These are phyloP conservation scores for Drosophila subsilvestris DNA, from an alignment of 2,888 invertebrate species.

Conservation along the genomic window DNA sequence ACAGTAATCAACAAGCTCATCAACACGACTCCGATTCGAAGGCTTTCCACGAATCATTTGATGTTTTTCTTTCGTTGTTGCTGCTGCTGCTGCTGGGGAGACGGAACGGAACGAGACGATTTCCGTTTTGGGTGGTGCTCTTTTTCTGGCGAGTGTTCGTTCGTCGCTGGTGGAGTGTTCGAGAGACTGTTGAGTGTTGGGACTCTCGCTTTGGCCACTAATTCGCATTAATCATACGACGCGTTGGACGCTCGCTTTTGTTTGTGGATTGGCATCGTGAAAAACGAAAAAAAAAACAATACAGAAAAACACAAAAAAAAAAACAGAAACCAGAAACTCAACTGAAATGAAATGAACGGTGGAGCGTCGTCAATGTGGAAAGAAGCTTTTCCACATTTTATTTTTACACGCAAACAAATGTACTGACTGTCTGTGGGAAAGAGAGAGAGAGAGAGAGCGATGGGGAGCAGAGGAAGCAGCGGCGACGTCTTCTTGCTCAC, in stretches of 20 bases:
- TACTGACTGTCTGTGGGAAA: conserved; percentile 23
- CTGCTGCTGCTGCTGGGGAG: conserved; percentile 35
- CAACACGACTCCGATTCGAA: conserved; percentile 31
- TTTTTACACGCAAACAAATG: conserved; percentile 66
- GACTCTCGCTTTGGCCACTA: conserved; percentile 49
- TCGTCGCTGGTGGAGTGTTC: conserved; percentile 53
- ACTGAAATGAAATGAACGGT: conserved; percentile 1
- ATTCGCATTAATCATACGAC: conserved; percentile 79
- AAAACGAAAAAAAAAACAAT: conserved; percentile 53
- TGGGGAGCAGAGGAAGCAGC: background rate
- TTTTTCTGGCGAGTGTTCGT: conserved; percentile 26
- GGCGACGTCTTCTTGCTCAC: conserved; percentile 58
- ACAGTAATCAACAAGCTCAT: conserved; percentile 33
- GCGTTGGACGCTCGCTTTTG: conserved; percentile 63
- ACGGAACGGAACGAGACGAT: conserved; percentile 38
- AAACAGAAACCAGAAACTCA: conserved; percentile 6
- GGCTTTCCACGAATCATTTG: conserved; percentile 70
- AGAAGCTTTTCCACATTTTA: conserved; percentile 70
- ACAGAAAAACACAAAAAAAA: conserved; percentile 57
- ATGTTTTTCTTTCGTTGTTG: conserved; percentile 16
- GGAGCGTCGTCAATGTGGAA: conserved; percentile 37
- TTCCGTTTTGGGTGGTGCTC: conserved; percentile 46
- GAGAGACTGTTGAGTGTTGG: conserved; percentile 45
- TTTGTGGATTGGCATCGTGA: conserved; percentile 68
- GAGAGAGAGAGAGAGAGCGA: background rate